Evolutionary conservation across 2,797 vertebrate genomes (phyloP), one percentile per base, ranked within the genome.

Genomic region (Pempheris klunzingeri): DNA sequence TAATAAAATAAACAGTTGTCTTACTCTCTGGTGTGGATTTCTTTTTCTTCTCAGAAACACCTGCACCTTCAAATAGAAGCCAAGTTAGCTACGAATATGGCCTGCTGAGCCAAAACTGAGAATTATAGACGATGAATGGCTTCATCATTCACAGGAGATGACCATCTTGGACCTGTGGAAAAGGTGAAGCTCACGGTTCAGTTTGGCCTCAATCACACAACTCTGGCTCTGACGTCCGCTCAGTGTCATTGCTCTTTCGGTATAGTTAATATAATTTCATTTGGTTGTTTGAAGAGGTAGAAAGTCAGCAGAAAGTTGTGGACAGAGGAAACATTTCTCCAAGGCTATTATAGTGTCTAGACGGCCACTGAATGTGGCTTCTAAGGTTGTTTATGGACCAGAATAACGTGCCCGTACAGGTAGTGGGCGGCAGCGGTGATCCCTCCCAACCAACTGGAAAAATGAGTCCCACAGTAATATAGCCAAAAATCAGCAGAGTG

Each of bases 1-100:
- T 86, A 94, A 93, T 94, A 93, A 94, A 94, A 93, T 77, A 78
- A 91, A 87, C 74, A 28, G 41, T 81, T 81, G 62, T 86, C 76
- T 79, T 77, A 68, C 64, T 84, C 58, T 70, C 53, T 79, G 68
- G 46, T 76, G 74, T 86, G 46, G 60, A 50, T 59, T 89, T 26
- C n/a, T n/a, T n/a, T n/a, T n/a, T 70, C 81, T 83, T 58, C n/a
- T 85, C 43, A 11, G 54, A 67, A 61, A 65, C 50, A 49, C 47
- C 32, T 64, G 63, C 24, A 30, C 34, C 32, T 61, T 64, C 44
- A 57, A 26, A 47, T 8, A 7, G 36, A 69, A 49, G 52, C 30
- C 17, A 73, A 70, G 54, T 50, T 3, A 0, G 28, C 30, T 28
- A 14, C 9, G 43, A 59, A 46, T 18, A 5, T 12, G 9, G 34